Evolutionary conservation across 2,888 invertebrate species (phyloP), one percentile per base, ranked within the genome.

Genomic region (Lepidonotus clava): DNA sequence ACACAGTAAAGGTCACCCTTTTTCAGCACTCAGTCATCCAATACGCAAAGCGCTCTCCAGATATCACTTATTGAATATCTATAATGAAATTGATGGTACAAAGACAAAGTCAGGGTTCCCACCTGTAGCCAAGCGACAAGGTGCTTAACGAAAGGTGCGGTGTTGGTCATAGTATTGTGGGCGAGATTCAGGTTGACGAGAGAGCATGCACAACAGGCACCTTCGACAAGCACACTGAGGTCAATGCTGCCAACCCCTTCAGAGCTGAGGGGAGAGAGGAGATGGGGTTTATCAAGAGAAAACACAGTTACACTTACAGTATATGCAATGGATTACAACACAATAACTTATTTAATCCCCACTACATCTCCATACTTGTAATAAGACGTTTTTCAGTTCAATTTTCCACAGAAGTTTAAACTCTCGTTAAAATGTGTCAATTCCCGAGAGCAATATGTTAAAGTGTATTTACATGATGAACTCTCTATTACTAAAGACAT

Each of bases 241-340:
- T 92, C 92, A 61, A 91, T 90, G 21, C 89, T 89, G 5, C 92
- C 92, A 38, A 91, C 90, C 88, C 91, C 90, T 83, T 91, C 90
- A 71, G 91, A 91, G 67, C 92, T 92, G 84, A 5, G 56, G 51
- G 21, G 24, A 5, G 24, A 71, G 14, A 41, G 6, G n/a, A 76
- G 36, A 32, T 38, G 21, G 84, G 61, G 21, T 51, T 5, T 28
- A 53, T 32, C n/a, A 24, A 18, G 28, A 36, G 38, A 11, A 71
- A 36, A 71, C 14, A 28, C 14, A 8, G 41, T 11, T 40, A 71
- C 14, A 71, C 38, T 36, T 32, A 32, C 18, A 36, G 34, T 71
- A 8, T 8, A 36, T 71, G 21, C 6, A 61, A 6, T 6, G 5
- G 28, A 14, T 14, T 61, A 24, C 61, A 61, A 14, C 6, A 61